A percentile compares a stretch with the other conserved stretches of the same genome.
These are phyloP conservation scores for Pecten maximus DNA, from an alignment of 2,888 invertebrate species.

Conservation along the genomic window DNA sequence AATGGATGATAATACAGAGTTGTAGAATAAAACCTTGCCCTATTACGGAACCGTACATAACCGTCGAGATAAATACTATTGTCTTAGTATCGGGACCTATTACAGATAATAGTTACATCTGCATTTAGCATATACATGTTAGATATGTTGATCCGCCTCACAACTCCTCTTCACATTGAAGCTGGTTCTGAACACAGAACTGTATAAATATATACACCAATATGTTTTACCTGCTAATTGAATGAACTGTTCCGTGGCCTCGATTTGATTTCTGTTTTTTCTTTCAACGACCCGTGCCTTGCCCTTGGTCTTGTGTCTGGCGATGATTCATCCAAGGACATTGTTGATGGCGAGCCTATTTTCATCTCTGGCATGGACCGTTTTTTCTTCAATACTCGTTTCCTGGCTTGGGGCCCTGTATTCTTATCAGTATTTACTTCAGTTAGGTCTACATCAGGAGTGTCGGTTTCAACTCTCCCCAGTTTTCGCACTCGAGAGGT, in stretches of 20 bases:
- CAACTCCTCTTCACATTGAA: no score
- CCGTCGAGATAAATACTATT: no score
- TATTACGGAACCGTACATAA: no score
- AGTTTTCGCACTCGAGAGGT: background rate
- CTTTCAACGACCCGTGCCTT: background rate
- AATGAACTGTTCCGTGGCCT: background rate
- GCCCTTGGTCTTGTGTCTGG: background rate
- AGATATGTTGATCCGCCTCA: no score
- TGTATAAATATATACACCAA: background rate
- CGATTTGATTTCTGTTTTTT: background rate
- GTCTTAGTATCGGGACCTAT: no score
- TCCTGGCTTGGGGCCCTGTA: background rate
- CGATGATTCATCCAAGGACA: background rate
- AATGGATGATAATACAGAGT: no score
- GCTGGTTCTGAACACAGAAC: no score
- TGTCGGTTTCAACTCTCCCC: background rate
- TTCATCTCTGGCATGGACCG: slow-evolving; percentile 11
- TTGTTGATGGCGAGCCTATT: background rate
- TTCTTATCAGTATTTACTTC: background rate
- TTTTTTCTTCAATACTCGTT: background rate
- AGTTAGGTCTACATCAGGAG: background rate
- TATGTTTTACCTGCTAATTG: background rate
- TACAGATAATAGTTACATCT: no score
- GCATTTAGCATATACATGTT: no score
- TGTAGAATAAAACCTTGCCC: no score